phyloP scores from a whole-genome alignment of 2,113 vertebrate species.

The Chaetodon trifascialis region DNA sequence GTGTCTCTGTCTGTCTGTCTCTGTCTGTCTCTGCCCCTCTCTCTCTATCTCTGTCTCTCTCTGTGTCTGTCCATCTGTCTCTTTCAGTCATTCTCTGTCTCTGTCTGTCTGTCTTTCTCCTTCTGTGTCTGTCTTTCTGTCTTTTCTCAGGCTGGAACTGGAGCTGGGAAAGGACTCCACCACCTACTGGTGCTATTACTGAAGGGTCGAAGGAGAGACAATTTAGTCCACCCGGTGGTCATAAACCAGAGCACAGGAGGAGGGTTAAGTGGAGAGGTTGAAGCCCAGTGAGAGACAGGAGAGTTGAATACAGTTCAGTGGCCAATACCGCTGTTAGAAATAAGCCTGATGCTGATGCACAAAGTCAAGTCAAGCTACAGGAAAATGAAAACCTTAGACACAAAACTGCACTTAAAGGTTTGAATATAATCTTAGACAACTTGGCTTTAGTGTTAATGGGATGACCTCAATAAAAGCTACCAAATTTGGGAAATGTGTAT shows the following conservation, averaged over 20 bases:
- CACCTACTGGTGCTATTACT: constrained; percentile 45
- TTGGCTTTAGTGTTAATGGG: neutral
- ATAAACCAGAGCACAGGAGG: constrained; percentile 37
- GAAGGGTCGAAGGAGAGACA: constrained; percentile 39
- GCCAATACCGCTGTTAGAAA: neutral
- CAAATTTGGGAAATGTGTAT: neutral
- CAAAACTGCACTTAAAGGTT: constrained; percentile 4
- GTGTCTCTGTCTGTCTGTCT: neutral
- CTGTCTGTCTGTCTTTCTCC: constrained; percentile 34
- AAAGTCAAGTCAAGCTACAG: constrained; percentile 16
- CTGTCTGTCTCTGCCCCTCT: constrained; percentile 25
- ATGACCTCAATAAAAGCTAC: neutral
- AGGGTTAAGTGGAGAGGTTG: constrained; percentile 63
- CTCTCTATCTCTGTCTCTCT: constrained; percentile 23
- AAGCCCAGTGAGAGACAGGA: constrained; percentile 17
- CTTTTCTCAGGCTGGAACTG: constrained; percentile 38
- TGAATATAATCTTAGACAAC: neutral
- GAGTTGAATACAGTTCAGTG: constrained; percentile 45
- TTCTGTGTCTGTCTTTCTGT: constrained; percentile 23
- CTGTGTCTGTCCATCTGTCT: constrained; percentile 23
- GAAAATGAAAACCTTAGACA: constrained; percentile 9
- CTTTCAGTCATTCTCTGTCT: neutral
- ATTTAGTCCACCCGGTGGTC: constrained; percentile 42
- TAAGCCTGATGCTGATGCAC: constrained; percentile 30
- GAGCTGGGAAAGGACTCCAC: constrained; percentile 46